Conservation (phyloP, 2,113 vertebrate species). For the Nannobrachium achirus region DNA sequence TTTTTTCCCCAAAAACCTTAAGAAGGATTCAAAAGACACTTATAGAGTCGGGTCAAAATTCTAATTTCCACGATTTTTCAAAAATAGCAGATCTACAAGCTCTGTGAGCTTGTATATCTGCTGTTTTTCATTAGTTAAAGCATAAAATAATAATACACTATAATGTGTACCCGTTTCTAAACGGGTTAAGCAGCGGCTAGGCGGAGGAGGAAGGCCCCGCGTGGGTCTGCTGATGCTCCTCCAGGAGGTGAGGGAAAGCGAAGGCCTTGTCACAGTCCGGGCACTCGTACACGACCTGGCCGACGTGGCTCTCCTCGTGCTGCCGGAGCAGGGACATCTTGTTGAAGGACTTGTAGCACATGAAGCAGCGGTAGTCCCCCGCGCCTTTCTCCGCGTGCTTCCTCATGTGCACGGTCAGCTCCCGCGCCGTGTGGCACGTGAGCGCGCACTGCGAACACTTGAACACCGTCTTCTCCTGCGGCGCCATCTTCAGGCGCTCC, state of each 20-base stretch:
- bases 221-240: slow-evolving; percentile 78
- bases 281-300: slow-evolving; percentile 83
- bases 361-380: slow-evolving; percentile 74
- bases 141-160: no score
- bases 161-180: no score
- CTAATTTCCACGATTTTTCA: no score
- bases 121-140: no score
- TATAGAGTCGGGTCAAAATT: no score
- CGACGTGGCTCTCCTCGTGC: slow-evolving; percentile 81
- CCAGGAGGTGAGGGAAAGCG: slow-evolving; percentile 79
- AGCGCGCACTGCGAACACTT: slow-evolving; percentile 63
- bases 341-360: slow-evolving; percentile 81
- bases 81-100: no score
- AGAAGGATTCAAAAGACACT: no score
- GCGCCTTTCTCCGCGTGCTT: slow-evolving; percentile 59
- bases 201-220: slow-evolving; percentile 24
- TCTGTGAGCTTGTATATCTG: no score
- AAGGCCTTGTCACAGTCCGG: slow-evolving; percentile 84
- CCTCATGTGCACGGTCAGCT: slow-evolving; percentile 69
- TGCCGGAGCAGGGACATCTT: slow-evolving; percentile 60
- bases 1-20: no score
- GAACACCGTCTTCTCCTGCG: slow-evolving; percentile 5
- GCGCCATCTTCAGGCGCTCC: slow-evolving; percentile 45
- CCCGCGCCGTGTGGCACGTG: slow-evolving; percentile 50
- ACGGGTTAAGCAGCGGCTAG: no score